Conservation (phyloP, 2,113 vertebrate species). For the Rhodinocichla rosea region DNA sequence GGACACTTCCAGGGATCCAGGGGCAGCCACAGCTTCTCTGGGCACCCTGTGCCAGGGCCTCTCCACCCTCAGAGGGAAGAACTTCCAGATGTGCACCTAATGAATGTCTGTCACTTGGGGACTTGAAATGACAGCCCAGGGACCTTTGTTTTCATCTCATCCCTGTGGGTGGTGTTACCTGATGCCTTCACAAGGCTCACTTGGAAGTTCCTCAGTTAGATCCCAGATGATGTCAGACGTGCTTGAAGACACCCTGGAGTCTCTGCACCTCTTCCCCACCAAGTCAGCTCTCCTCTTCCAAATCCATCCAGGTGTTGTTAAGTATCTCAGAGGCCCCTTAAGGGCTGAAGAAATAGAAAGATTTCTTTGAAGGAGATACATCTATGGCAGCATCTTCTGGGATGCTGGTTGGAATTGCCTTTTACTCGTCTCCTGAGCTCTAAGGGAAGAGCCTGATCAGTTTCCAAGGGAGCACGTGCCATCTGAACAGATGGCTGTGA, state of each 20-base stretch:
- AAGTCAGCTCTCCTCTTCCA: neutral
- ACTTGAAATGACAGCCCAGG: neutral
- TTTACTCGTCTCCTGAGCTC: neutral
- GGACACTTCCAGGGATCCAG: neutral
- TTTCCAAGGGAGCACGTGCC: neutral
- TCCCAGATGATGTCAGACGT: neutral
- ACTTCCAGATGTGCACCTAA: neutral
- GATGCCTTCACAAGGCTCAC: neutral
- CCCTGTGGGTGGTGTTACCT: neutral
- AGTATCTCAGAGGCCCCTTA: neutral
- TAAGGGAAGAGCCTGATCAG: neutral
- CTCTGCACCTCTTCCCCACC: neutral
- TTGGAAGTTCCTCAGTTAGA: neutral
- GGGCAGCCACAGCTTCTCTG: neutral
- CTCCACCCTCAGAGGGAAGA: rapidly evolving
- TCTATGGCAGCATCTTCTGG: neutral
- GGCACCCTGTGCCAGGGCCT: neutral
- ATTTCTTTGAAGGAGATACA: neutral
- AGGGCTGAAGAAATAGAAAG: neutral
- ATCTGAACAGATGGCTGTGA: conserved; percentile 48
- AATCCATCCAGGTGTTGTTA: neutral
- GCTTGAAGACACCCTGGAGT: neutral
- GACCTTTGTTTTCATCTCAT: neutral
- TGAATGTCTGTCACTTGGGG: neutral
- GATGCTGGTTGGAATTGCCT: neutral